These are phyloP conservation scores for Labrus mixtus DNA, from an alignment of 2,113 vertebrate species.

Conservation along the genomic window DNA sequence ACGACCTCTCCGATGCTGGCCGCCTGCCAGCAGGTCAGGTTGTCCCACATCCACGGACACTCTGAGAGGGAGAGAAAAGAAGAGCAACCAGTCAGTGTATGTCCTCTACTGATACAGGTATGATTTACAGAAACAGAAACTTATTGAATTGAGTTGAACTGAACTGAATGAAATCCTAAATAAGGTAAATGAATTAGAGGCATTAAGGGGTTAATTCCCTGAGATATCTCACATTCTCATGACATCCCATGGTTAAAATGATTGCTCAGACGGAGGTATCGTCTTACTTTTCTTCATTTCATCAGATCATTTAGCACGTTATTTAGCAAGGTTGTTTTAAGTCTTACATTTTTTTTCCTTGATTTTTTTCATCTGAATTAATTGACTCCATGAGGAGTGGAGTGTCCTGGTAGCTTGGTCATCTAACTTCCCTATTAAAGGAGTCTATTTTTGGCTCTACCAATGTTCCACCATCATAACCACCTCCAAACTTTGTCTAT, in stretches of 20 bases:
- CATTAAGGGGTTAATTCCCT: conserved; percentile 24
- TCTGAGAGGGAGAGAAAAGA: conserved; percentile 67
- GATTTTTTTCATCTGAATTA: no score
- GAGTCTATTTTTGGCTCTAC: no score
- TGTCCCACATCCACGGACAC: conserved; percentile 97
- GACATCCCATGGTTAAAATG: background rate
- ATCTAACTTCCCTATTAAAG: no score
- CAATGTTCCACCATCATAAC: background rate
- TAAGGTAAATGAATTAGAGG: background rate
- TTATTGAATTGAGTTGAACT: background rate
- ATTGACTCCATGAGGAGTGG: no score
- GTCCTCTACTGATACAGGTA: background rate
- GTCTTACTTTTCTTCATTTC: background rate
- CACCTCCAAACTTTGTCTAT: background rate
- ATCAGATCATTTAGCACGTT: background rate
- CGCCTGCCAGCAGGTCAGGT: conserved; percentile 95
- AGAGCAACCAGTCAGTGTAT: background rate
- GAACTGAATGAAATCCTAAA: conserved; percentile 20
- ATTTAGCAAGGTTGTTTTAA: no score
- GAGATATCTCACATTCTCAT: conserved; percentile 1
- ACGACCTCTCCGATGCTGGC: conserved; percentile 88
- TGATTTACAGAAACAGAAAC: background rate
- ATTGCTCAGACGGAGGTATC: background rate
- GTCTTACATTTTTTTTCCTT: no score
- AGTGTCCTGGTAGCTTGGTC: no score